Percentiles rank a stretch among this genome's conserved stretches.
phyloP scores from a whole-genome alignment of 2,888 invertebrate species.

The Gymnoscelis rufifasciata region DNA sequence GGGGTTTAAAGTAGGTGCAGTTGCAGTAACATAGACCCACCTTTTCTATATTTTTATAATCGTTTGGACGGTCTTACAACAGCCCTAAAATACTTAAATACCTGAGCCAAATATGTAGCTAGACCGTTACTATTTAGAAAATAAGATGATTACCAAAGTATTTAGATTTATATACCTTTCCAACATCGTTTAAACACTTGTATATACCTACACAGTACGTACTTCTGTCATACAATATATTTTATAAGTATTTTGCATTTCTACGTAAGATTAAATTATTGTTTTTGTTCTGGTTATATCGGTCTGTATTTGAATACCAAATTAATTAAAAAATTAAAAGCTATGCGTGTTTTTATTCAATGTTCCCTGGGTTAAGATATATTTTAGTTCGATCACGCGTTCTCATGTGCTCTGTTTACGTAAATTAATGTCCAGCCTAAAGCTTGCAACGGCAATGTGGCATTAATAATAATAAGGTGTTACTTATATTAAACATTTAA shows the following conservation, averaged over 20 bases:
- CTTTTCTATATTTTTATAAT: too few species aligned
- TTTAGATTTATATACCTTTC: constrained; percentile 5
- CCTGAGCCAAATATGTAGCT: constrained; percentile 6
- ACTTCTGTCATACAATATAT: constrained; percentile 4
- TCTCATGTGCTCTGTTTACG: too few species aligned
- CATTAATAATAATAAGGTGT: too few species aligned
- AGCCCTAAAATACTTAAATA: too few species aligned
- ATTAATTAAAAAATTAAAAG: constrained; percentile 13
- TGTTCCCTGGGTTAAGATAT: too few species aligned
- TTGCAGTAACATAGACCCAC: too few species aligned
- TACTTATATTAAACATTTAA: too few species aligned
- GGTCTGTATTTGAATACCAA: constrained; percentile 37
- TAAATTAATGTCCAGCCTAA: too few species aligned
- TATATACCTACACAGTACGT: constrained; percentile 17
- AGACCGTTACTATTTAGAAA: constrained; percentile 8
- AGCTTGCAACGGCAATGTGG: too few species aligned
- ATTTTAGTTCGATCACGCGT: too few species aligned
- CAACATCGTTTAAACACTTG: constrained; percentile 30
- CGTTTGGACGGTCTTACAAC: too few species aligned
- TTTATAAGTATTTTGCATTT: constrained; percentile 32
- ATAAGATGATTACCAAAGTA: constrained; percentile 22
- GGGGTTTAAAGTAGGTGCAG: too few species aligned
- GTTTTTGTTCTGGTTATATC: constrained; percentile 28
- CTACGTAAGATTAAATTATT: constrained; percentile 41
- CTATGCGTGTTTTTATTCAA: neutral